Evolutionary conservation across 2,888 invertebrate genomes (phyloP).

Genomic region (Saturnia pavonia): DNA sequence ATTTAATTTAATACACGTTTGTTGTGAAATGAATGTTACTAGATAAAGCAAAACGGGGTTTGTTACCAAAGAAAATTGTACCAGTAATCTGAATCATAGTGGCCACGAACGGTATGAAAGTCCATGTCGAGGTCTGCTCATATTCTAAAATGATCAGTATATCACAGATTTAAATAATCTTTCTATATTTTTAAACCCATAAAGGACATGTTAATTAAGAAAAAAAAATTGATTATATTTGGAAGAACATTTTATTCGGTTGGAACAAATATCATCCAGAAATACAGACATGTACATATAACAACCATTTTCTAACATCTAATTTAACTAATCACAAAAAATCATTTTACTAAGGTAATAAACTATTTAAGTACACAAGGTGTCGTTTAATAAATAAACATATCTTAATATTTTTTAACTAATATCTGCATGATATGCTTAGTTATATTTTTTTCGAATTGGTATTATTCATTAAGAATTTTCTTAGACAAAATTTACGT

Average conservation of each 20-base stretch:
- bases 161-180: not conserved
- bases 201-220: not conserved
- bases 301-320: conserved; percentile 54
- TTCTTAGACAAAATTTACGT: not conserved
- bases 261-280: conserved; percentile 52
- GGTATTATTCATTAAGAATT: not conserved
- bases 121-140: not conserved
- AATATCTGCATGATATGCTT: not conserved
- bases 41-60: not conserved
- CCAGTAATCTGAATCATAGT: not conserved
- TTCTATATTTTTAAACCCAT: not conserved
- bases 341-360: conserved; percentile 36
- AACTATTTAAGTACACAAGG: conserved; percentile 19
- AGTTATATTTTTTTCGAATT: not conserved
- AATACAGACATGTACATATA: conserved; percentile 41
- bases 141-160: not conserved
- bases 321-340: conserved; percentile 47
- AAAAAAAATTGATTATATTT: conserved; percentile 35
- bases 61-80: not conserved
- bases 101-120: not conserved
- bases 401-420: not conserved
- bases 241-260: conserved; percentile 74
- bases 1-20: not conserved
- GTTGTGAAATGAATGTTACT: not conserved
- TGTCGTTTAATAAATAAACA: not conserved